phyloP scores from a whole-genome alignment of 1,140 invertebrate species.

The Drusus annulatus region DNA sequence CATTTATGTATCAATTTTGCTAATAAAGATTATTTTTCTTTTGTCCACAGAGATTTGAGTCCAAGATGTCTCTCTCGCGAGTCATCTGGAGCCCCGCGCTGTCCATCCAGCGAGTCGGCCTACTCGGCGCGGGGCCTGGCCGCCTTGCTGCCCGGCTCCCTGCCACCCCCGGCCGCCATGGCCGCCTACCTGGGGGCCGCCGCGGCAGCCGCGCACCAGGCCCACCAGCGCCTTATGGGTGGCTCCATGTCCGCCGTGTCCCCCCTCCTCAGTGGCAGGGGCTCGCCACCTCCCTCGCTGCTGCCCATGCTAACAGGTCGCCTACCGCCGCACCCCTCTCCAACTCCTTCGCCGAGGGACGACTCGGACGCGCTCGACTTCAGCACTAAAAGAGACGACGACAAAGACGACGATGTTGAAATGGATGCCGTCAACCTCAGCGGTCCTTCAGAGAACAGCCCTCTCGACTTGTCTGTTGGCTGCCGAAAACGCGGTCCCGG shows the following conservation, averaged over 20 bases:
- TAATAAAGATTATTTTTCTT: constrained; percentile 54
- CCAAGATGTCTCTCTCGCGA: constrained; percentile 85
- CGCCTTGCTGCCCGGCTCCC: constrained; percentile 70
- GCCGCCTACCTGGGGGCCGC: constrained; percentile 82
- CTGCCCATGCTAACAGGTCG: constrained; percentile 66
- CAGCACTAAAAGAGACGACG: constrained; percentile 78
- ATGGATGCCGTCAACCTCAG: constrained; percentile 79
- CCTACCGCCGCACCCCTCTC: constrained; percentile 68
- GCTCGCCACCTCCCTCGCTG: constrained; percentile 80
- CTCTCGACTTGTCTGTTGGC: constrained; percentile 84
- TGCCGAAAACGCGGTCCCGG: constrained; percentile 80
- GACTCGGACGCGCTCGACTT: constrained; percentile 82
- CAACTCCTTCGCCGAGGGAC: constrained; percentile 65
- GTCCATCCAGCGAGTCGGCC: constrained; percentile 78
- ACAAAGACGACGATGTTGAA: constrained; percentile 74
- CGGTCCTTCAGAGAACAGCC: constrained; percentile 80
- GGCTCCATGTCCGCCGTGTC: constrained; percentile 77
- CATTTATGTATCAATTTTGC: too few species aligned
- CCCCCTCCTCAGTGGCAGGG: constrained; percentile 76
- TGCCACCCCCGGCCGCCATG: constrained; percentile 79
- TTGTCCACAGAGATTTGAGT: constrained; percentile 82
- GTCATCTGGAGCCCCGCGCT: constrained; percentile 79
- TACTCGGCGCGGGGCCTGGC: constrained; percentile 77
- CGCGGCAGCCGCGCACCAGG: constrained; percentile 77
- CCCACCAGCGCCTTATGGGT: constrained; percentile 83